phyloP scores from a whole-genome alignment of 2,888 invertebrate species.

The Cynaeus angustus region DNA sequence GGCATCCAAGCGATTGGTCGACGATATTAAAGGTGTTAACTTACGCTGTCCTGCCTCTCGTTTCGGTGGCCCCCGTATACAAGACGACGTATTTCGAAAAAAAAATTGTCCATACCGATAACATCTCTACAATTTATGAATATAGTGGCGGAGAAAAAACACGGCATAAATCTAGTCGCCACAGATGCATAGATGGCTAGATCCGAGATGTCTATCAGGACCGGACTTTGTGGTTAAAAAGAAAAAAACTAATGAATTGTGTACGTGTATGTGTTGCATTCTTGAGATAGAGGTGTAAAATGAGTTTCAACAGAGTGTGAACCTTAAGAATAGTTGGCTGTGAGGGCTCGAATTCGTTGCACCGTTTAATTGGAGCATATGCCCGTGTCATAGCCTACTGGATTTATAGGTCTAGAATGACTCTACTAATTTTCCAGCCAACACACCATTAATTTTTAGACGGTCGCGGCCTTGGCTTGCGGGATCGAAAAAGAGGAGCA shows the following conservation, averaged over 20 bases:
- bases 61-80: slow-evolving; percentile 33
- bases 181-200: not conserved
- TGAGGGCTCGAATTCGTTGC: slow-evolving; percentile 42
- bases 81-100: not conserved
- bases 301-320: slow-evolving; percentile 34
- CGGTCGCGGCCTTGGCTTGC: slow-evolving; percentile 33
- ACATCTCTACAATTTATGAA: slow-evolving; percentile 1
- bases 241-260: slow-evolving; percentile 36
- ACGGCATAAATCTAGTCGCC: slow-evolving; percentile 26
- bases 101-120: slow-evolving; percentile 18
- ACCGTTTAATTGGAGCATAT: slow-evolving; percentile 67
- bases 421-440: slow-evolving; percentile 65
- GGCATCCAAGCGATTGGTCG: slow-evolving; percentile 46
- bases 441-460: slow-evolving; percentile 64
- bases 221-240: too few species aligned
- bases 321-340: slow-evolving; percentile 42
- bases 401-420: slow-evolving; percentile 65
- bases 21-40: slow-evolving; percentile 48
- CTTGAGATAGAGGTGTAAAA: slow-evolving; percentile 42
- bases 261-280: slow-evolving; percentile 37
- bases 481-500: not conserved
- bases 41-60: slow-evolving; percentile 42
- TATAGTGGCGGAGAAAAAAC: slow-evolving; percentile 11
- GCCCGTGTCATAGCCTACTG: slow-evolving; percentile 65
- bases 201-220: slow-evolving; percentile 26